These are phyloP conservation scores for Capromys pilorides DNA, from an alignment of 2,797 vertebrate species.

Conservation along the genomic window DNA sequence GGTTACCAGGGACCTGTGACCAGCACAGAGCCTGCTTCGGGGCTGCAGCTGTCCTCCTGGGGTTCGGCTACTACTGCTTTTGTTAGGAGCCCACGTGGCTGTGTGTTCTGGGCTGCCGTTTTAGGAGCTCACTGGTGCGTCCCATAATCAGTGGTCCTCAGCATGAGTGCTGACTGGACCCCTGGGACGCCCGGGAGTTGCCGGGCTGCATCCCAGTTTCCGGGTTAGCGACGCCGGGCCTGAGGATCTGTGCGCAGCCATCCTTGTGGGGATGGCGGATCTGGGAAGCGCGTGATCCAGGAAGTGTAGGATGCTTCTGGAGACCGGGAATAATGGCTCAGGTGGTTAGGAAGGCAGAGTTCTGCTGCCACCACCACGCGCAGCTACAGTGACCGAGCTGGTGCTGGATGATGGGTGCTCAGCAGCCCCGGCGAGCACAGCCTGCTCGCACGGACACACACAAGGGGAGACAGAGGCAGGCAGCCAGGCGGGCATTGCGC, in stretches of 20 bases:
- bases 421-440: fast-evolving
- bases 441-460: fast-evolving
- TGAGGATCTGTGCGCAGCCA: neutral
- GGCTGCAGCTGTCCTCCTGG: neutral
- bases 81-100: neutral
- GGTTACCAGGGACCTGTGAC: fast-evolving
- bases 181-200: neutral
- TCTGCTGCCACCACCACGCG: no score
- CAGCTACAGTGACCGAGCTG: no score
- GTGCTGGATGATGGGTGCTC: neutral
- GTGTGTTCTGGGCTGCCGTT: neutral
- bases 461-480: neutral
- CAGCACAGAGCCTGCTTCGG: fast-evolving
- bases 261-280: fast-evolving
- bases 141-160: neutral
- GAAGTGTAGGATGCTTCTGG: neutral
- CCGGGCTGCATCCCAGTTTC: neutral
- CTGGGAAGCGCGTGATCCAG: fast-evolving
- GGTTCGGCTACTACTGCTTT: no score
- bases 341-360: neutral
- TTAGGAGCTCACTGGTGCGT: neutral
- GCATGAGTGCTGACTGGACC: neutral
- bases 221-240: neutral
- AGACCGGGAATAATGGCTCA: neutral
- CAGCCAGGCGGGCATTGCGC: neutral